Evolutionary conservation across 1,140 invertebrate species (phyloP).

Genomic region (Orchestia grillus): DNA sequence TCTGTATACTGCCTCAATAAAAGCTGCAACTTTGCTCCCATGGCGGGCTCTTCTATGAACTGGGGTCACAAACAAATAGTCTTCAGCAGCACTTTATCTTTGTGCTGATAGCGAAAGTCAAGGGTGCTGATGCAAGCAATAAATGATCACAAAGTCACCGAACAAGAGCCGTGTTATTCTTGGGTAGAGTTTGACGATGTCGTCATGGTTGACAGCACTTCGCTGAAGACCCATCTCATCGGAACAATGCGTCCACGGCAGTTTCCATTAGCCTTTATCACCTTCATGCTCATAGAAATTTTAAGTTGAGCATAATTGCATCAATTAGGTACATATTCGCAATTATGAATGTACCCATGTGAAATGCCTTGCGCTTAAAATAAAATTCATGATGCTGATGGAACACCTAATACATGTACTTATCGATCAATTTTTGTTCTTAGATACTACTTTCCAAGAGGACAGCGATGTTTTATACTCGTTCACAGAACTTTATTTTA

Average conservation of each 20-base stretch:
- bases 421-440: no score
- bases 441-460: no score
- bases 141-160: not conserved
- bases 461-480: no score
- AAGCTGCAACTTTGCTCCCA: not conserved
- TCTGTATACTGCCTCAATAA: not conserved
- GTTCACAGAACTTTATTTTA: no score
- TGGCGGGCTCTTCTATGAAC: not conserved
- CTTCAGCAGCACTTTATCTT: not conserved
- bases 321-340: no score
- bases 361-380: no score
- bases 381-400: no score
- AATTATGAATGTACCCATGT: no score
- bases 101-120: not conserved
- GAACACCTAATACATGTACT: no score
- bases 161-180: not conserved
- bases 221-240: not conserved
- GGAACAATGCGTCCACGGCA: not conserved
- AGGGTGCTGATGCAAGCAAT: not conserved
- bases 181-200: not conserved
- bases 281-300: not conserved
- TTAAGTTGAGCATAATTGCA: not conserved
- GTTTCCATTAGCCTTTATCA: not conserved
- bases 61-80: not conserved
- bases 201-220: not conserved